A percentile compares a stretch with the other conserved stretches of the same genome.
Evolutionary conservation across 1,140 invertebrate species (phyloP).

Genomic region (Nymphalis io): DNA sequence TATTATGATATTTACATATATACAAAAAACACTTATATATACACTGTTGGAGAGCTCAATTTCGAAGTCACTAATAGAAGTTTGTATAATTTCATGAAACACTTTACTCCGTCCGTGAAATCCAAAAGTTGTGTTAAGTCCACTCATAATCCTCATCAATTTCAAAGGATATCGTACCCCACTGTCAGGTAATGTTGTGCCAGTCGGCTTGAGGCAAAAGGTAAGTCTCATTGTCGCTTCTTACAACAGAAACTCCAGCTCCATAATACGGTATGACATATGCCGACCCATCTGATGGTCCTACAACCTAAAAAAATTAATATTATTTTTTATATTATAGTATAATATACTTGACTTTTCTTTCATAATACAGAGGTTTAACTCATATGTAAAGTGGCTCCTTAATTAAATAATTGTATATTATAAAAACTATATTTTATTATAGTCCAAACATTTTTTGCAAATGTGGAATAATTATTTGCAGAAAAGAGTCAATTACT

Average conservation of each 20-base stretch:
- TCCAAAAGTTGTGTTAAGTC: constrained; percentile 56
- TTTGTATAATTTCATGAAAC: constrained; percentile 13
- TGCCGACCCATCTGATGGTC: constrained; percentile 97
- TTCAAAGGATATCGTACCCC: constrained; percentile 71
- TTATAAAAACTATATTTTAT: no score
- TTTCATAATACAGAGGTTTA: no score
- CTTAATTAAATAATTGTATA: no score
- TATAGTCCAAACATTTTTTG: no score
- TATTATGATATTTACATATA: background rate
- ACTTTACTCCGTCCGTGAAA: constrained; percentile 23
- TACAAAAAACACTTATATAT: background rate
- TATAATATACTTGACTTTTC: no score
- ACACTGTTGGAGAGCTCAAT: background rate
- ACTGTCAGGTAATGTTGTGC: constrained; percentile 81
- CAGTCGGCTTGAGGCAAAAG: constrained; percentile 91
- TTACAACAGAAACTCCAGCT: constrained; percentile 89
- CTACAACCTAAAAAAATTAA: constrained; percentile 85
- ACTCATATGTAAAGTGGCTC: no score
- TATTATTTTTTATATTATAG: background rate
- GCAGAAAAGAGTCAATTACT: no score
- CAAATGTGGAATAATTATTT: no score
- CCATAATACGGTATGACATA: constrained; percentile 98
- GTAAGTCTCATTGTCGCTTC: constrained; percentile 93
- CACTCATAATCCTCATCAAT: constrained; percentile 75
- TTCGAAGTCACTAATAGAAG: background rate